Evolutionary conservation across 2,888 invertebrate species (phyloP), one percentile per base, ranked within the genome.

Genomic region (Cinara cedri): DNA sequence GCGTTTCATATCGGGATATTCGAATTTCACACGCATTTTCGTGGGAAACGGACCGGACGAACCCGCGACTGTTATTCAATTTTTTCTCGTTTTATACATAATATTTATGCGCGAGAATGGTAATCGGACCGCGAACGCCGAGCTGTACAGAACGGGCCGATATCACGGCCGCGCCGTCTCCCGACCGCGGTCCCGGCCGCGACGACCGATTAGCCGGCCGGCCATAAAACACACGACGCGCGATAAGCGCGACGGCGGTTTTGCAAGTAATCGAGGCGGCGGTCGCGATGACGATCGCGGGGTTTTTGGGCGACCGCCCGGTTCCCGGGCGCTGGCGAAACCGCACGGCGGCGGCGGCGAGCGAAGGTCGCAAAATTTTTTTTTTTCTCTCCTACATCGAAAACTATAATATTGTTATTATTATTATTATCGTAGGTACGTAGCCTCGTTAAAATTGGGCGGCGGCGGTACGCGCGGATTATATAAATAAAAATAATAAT

Each of bases 271-370:
- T 55, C 11, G 55, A 26, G n/a, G 19, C 24, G 51, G 34, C 19
- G 34, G 19, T 13, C 49, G 26, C 44, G 16, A 55, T 8, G 21
- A 46, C 6, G 9, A 70, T 42, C 21, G 55, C 34, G 44, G 16
- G 49, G 26, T 46, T 60, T 51, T 60, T 62, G 21, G 74, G 42
- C 9, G 63, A 42, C 24, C 24, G 66, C 66, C 46, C 46, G 21
- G n/a, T 66, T 76, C 65, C 76, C 66, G 76, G n/a, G n/a, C 6
- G 34, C 34, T 66, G 66, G 66, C 46, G 66, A 76, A 76, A 76
- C 76, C 57, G 46, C 76, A 19, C 46, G 34, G 34, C 34, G 34
- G 6, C n/a, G n/a, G n/a, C n/a, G n/a, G 34, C 34, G 34, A 34
- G 34, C 34, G 34, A 34, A 34, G 34, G 34, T 34, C 34, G 16